Evolutionary conservation across 2,113 vertebrate genomes (phyloP).

Genomic region (Calidris pugnax): DNA sequence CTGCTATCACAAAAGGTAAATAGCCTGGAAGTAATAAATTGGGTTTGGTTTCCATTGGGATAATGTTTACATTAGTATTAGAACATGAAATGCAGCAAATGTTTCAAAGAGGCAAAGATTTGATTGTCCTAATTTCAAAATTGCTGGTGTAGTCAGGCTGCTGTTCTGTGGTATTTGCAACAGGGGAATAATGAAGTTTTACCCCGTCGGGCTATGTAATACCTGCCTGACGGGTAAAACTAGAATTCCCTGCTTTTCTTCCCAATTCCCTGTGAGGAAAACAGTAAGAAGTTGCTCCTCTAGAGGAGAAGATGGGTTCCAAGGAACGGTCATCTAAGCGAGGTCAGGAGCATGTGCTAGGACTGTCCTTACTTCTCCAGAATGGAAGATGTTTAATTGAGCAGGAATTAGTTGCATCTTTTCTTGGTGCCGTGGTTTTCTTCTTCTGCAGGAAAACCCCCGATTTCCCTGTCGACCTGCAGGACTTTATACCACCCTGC

Average conservation of each 20-base stretch:
- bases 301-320: neutral
- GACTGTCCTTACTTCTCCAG: neutral
- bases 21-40: conserved; percentile 22
- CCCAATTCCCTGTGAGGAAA: neutral
- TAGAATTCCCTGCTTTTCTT: neutral
- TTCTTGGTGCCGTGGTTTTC: neutral
- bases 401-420: neutral
- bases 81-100: neutral
- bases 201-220: neutral
- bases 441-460: neutral
- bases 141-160: neutral
- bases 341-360: neutral
- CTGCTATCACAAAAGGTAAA: conserved; percentile 17
- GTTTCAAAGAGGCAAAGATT: neutral
- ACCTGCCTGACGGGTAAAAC: neutral
- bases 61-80: neutral
- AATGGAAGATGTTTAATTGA: neutral
- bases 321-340: neutral
- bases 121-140: conserved; percentile 19
- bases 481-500: accelerated
- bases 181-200: neutral
- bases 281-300: neutral
- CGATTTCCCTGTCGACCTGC: neutral
- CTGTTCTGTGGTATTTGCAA: neutral
- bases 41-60: neutral